Evolutionary conservation across 2,888 invertebrate genomes (phyloP).

Genomic region (Pegoplata infirma): DNA sequence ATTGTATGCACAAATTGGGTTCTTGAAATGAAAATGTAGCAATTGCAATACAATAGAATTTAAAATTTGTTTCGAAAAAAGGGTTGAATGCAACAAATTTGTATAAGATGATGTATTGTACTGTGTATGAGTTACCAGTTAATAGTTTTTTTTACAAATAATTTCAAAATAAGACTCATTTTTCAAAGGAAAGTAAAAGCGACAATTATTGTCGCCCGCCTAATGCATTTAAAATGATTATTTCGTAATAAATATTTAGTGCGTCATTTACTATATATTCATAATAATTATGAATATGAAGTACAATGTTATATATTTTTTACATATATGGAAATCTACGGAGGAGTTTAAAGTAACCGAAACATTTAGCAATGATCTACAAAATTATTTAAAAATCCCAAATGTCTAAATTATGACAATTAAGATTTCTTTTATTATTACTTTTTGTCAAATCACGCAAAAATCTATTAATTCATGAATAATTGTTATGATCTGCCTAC

Average conservation of each 20-base stretch:
- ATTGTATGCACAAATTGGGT: not conserved
- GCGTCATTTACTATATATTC: not conserved
- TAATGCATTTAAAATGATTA: slow-evolving; percentile 39
- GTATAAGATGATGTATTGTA: not conserved
- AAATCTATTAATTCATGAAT: not conserved
- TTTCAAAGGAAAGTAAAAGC: slow-evolving; percentile 29
- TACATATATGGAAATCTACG: not conserved
- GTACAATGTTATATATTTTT: too few species aligned
- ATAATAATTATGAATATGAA: too few species aligned
- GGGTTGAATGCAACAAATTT: slow-evolving; percentile 35
- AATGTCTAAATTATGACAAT: not conserved
- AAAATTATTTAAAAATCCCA: not conserved
- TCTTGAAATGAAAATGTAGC: not conserved
- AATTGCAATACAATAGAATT: not conserved
- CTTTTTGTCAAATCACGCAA: not conserved
- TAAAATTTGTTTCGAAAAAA: slow-evolving; percentile 10
- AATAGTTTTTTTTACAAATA: not conserved
- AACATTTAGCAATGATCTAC: not conserved
- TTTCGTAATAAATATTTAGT: slow-evolving; percentile 14
- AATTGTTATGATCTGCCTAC: slow-evolving; percentile 2
- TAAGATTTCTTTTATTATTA: not conserved
- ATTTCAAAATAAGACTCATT: not conserved
- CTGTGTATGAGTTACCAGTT: not conserved
- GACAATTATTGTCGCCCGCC: slow-evolving; percentile 27
- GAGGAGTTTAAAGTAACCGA: not conserved